These are phyloP conservation scores for Drosophila triauraria DNA, from an alignment of 1,140 invertebrate species.

Conservation along the genomic window DNA sequence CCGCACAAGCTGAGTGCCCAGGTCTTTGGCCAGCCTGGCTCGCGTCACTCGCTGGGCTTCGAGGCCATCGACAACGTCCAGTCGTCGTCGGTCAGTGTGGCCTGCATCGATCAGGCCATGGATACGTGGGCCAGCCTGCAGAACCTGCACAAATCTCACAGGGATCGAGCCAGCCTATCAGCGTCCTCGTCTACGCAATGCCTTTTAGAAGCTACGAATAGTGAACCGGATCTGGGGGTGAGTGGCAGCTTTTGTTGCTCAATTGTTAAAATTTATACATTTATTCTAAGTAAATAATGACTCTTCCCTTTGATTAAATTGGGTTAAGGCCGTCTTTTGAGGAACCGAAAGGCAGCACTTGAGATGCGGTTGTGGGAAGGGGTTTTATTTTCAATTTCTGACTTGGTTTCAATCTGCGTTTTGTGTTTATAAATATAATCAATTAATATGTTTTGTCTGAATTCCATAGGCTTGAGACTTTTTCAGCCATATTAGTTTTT, in stretches of 20 bases:
- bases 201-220: slow-evolving; percentile 80
- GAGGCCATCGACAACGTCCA: slow-evolving; percentile 79
- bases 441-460: no score
- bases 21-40: slow-evolving; percentile 67
- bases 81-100: slow-evolving; percentile 15
- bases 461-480: no score
- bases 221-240: slow-evolving; percentile 85
- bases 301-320: no score
- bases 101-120: slow-evolving; percentile 59
- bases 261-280: background rate
- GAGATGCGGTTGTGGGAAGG: background rate
- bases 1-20: slow-evolving; percentile 70
- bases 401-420: no score
- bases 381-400: background rate
- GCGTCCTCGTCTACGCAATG: slow-evolving; percentile 53
- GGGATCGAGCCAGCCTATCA: slow-evolving; percentile 18
- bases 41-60: slow-evolving; percentile 66
- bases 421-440: no score
- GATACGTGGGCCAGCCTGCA: slow-evolving; percentile 87
- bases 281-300: background rate
- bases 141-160: slow-evolving; percentile 84
- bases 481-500: no score
- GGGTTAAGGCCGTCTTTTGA: no score
- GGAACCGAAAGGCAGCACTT: background rate
- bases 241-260: slow-evolving; percentile 29